Evolutionary conservation across 1,140 invertebrate species (phyloP), one percentile per base, ranked within the genome.

Genomic region (Heliconius nattereri): DNA sequence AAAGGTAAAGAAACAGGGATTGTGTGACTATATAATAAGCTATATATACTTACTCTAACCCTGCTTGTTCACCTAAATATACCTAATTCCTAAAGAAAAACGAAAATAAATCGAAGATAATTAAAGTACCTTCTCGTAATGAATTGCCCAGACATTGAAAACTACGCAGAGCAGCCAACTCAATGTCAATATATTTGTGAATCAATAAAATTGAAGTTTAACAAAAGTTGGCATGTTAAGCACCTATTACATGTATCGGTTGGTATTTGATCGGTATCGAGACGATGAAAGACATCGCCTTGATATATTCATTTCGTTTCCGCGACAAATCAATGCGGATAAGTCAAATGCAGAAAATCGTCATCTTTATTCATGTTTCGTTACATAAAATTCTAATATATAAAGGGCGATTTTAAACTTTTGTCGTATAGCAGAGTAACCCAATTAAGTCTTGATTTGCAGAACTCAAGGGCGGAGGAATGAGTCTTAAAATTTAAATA

Each of bases 261-360:
- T 16, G 60, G 60, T 66, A 29, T 66, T 26, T 66, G 23, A 66
- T 23, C 57, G 57, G 57, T 54, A 54, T 54, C 23, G n/a, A 8
- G n/a, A 20, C 32, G 74, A 26, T 76, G 75, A 76, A 71, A 76
- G 75, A 76, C 32, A 45, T 76, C 60, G 16, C 75, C 75, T 76
- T 76, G 75, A 76, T 76, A 37, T 26, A 19, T 66, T 76, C 57
- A n/a, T 66, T 60, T 40, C 9, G 54, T 23, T 70, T 76, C 75
- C 75, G 75, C 60, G n/a, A 71, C 45, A 40, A 66, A 29, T 26
- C 60, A 66, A 66, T 66, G 60, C 60, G 60, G 60, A 66, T 29
- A 16, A 60, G 3, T 3, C 13, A n/a, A 60, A 60, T 60, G 57
- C 23, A 23, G 23, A 23, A 23, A 54, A 60, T 23, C 23, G 57